Base-by-base conservation (phyloP, 2,888 invertebrate genomes). In the Nasonia oneida region DNA sequence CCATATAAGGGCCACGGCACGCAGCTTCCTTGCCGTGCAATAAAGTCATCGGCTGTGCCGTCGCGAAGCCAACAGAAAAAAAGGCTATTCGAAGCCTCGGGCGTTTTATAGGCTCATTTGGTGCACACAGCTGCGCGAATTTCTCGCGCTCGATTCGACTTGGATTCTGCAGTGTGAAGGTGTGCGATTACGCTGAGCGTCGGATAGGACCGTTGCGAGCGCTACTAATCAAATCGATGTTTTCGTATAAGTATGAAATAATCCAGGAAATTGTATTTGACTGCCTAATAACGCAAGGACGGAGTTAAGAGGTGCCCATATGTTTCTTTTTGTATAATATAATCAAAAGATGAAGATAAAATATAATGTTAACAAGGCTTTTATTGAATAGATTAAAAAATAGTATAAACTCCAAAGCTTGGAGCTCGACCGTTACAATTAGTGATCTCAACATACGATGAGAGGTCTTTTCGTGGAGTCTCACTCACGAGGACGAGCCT, bases 21-120 rank as follows among this genome's bases (percentile, higher is more conserved):
- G 23, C 42, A 39, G 18, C 57, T 86, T 84, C 74, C 84, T 81
- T 81, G 84, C 82, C 61, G 67, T 18, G 86, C 82, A 84, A 87
- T 87, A 87, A 87, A 87, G 86, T 84, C 84, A 87, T 86, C 77
- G 83, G 50, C 47, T 77, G 10, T 42, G 33, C 33, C 1, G 29
- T 10, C 73, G 76, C 64, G 33, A 18, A 23, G 77, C 39, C 76
- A 50, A 80, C 81, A 29, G 76, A 37, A 85, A 83, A 83, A 84
- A 86, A 85, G 83, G 83, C 86, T 83, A 87, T 84, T 79, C 39
- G 18, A 29, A 53, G 29, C 75, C 75, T 33, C 29, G 53, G 37
- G 42, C 75, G 57, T 86, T 86, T 86, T 86, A 84, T 84, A 73
- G 83, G 86, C 64, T 76, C 76, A 67, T 85, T 77, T 61, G 6